Conservation (phyloP, 2,888 invertebrate species). For the Norana najaformis region DNA sequence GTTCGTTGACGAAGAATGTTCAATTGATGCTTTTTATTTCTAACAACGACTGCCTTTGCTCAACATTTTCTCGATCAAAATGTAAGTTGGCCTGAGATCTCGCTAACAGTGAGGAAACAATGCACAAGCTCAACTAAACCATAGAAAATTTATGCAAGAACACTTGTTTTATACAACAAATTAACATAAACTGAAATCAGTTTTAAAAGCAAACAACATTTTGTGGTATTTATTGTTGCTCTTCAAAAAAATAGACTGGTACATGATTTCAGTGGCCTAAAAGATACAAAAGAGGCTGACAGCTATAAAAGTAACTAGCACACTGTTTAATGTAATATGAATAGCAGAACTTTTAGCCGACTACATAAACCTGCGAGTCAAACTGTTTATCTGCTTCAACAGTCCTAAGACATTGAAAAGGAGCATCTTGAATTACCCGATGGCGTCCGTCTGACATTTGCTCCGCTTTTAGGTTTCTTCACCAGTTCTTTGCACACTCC, state of each 20-base stretch:
- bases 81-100: constrained; percentile 61
- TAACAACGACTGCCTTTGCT: constrained; percentile 80
- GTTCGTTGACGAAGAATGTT: no score
- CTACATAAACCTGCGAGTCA: no score
- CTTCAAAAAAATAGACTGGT: no score
- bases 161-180: background rate
- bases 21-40: no score
- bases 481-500: constrained; percentile 51
- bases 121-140: constrained; percentile 30
- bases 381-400: background rate
- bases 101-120: constrained; percentile 47
- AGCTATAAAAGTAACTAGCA: background rate
- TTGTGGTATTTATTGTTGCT: no score
- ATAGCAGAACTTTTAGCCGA: no score
- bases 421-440: constrained; percentile 50
- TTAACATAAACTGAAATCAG: background rate
- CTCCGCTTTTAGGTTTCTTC: constrained; percentile 67
- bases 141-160: background rate
- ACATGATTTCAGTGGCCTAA: no score
- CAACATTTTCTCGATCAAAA: constrained; percentile 77
- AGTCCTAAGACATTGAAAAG: background rate
- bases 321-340: background rate
- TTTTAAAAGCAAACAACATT: background rate
- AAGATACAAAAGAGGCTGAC: background rate
- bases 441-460: constrained; percentile 54